phyloP scores from a whole-genome alignment of 2,888 invertebrate genomes.

The Carabus problematicus region DNA sequence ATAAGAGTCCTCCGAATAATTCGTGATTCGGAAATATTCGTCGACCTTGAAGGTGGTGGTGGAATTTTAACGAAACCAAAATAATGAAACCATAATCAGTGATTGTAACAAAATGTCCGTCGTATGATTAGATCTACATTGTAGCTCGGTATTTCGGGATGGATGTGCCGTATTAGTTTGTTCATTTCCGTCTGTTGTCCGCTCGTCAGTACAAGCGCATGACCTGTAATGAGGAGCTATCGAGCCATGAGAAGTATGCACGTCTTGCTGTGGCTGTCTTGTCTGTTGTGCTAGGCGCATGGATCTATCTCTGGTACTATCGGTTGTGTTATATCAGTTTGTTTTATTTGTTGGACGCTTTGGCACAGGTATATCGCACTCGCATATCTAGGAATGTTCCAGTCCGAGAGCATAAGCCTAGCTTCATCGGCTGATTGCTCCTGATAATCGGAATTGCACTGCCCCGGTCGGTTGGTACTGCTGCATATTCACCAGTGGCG shows the following conservation, averaged over 20 bases:
- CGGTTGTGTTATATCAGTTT: not conserved
- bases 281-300: not conserved
- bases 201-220: conserved; percentile 1
- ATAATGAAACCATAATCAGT: no score
- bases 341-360: not conserved
- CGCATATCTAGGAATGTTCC: conserved; percentile 33
- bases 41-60: no score
- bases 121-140: no score
- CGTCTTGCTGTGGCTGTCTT: not conserved
- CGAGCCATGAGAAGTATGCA: not conserved
- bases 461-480: no score
- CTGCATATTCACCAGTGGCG: not conserved
- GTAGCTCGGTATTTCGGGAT: no score
- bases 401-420: conserved; percentile 1
- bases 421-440: conserved; percentile 35
- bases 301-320: not conserved
- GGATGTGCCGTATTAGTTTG: not conserved
- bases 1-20: no score
- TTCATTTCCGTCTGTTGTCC: conserved; percentile 15
- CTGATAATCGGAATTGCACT: conserved; percentile 36
- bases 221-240: conserved; percentile 12
- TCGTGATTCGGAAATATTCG: no score
- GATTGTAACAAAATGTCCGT: no score
- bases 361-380: not conserved
- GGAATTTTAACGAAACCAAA: no score